These are phyloP conservation scores for Denticeps clupeoides DNA, from an alignment of 2,797 vertebrate species.

Conservation along the genomic window DNA sequence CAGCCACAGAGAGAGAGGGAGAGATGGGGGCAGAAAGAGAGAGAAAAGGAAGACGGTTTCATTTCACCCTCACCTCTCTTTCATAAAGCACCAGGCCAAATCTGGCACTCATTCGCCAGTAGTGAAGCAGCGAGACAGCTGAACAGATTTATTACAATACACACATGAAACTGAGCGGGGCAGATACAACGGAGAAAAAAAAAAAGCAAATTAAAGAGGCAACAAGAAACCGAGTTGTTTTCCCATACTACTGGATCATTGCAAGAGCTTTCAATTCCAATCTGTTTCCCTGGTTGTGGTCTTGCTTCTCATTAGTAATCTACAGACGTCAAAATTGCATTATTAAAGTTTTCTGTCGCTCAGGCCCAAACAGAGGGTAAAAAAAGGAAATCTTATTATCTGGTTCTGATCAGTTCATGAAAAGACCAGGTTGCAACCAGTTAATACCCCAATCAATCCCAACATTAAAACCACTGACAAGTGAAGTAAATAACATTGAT, in stretches of 20 bases:
- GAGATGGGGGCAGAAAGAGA: constrained; percentile 2
- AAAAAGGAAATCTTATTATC: neutral
- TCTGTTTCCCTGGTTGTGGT: constrained; percentile 12
- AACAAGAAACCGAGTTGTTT: neutral
- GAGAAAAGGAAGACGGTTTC: neutral
- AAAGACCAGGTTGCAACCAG: no score
- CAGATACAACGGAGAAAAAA: neutral
- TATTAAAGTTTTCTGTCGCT: constrained; percentile 13
- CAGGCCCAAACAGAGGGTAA: neutral
- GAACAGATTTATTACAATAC: constrained; percentile 1
- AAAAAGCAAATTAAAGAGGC: neutral
- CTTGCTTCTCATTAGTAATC: constrained; percentile 13
- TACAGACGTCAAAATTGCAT: constrained; percentile 7
- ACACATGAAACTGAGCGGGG: constrained; percentile 7
- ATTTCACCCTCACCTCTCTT: constrained; percentile 1
- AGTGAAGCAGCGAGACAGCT: neutral
- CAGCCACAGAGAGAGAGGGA: constrained; percentile 2
- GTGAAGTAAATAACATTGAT: no score
- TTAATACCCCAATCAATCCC: no score
- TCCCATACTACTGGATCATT: constrained; percentile 19
- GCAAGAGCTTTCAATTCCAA: constrained; percentile 23
- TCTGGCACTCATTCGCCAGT: neutral
- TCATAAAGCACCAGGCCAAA: constrained; percentile 2
- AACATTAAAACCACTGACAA: no score
- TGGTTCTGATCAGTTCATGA: constrained; percentile 9